These are phyloP conservation scores for Monochamus alternatus DNA, from an alignment of 2,888 invertebrate genomes.

Conservation along the genomic window DNA sequence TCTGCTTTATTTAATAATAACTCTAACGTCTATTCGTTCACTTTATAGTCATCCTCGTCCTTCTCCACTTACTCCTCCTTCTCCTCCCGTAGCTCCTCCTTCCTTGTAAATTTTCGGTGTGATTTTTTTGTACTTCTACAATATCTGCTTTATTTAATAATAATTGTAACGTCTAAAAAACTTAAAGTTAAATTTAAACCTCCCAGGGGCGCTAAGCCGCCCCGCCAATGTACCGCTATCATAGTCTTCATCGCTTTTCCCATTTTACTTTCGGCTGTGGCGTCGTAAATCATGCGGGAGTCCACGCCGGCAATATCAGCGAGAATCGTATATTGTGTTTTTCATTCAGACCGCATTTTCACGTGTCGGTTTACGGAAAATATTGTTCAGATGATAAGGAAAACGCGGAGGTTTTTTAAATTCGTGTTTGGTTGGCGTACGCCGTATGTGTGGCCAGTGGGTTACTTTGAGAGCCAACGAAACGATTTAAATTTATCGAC, in stretches of 20 bases:
- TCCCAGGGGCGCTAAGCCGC: neutral
- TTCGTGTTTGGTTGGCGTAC: neutral
- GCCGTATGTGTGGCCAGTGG: no score
- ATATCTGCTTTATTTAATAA: no score
- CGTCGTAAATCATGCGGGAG: conserved; percentile 16
- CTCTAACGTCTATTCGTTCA: no score
- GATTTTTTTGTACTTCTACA: no score
- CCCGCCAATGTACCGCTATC: neutral
- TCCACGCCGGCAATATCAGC: conserved; percentile 15
- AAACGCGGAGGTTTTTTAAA: neutral
- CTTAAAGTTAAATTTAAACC: neutral
- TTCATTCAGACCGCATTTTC: conserved; percentile 11
- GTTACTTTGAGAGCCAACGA: neutral
- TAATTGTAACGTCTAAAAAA: no score
- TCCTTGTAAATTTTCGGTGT: no score
- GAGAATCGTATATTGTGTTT: conserved; percentile 26
- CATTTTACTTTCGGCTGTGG: conserved; percentile 17
- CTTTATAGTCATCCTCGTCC: no score
- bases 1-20: no score
- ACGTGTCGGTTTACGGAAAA: conserved; percentile 14
- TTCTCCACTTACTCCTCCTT: no score
- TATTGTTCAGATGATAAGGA: conserved; percentile 2
- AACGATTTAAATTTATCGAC: conserved; percentile 5
- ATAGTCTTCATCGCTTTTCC: conserved; percentile 1
- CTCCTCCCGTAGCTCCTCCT: no score